These are phyloP conservation scores for Tetragnatha versicolor DNA, from an alignment of 1,140 invertebrate genomes.

Conservation along the genomic window DNA sequence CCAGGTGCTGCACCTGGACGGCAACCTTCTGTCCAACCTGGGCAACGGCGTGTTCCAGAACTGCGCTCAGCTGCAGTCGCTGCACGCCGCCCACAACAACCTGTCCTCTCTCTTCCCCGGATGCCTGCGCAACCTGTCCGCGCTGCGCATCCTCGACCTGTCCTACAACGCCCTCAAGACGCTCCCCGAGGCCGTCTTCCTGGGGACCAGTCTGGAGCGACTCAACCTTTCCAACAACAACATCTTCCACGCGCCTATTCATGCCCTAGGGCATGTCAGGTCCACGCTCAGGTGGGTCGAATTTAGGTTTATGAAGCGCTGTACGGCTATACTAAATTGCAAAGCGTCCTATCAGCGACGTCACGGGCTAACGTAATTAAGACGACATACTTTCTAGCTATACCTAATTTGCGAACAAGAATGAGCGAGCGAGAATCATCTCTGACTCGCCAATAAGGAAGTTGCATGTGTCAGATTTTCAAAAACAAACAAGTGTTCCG, in stretches of 20 bases:
- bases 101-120: constrained; percentile 68
- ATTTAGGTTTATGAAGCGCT: too few relatives aligned
- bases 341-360: too few relatives aligned
- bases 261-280: constrained; percentile 2
- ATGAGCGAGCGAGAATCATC: too few relatives aligned
- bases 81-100: constrained; percentile 71
- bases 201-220: constrained; percentile 47
- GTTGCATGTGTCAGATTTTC: too few relatives aligned
- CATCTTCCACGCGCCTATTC: constrained; percentile 40
- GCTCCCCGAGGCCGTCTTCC: constrained; percentile 68
- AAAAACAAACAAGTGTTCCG: too few relatives aligned
- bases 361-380: too few relatives aligned
- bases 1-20: constrained; percentile 64
- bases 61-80: constrained; percentile 64
- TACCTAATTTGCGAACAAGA: too few relatives aligned
- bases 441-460: too few relatives aligned
- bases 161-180: constrained; percentile 79
- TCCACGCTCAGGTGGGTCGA: constrained; percentile 28
- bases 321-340: too few relatives aligned
- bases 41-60: constrained; percentile 34
- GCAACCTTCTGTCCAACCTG: constrained; percentile 73
- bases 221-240: constrained; percentile 54
- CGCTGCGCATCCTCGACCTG: constrained; percentile 76
- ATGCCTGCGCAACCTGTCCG: constrained; percentile 65
- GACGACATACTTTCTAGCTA: too few relatives aligned